Conservation (phyloP, 2,797 vertebrate genomes). For the Peromyscus melanophrys region DNA sequence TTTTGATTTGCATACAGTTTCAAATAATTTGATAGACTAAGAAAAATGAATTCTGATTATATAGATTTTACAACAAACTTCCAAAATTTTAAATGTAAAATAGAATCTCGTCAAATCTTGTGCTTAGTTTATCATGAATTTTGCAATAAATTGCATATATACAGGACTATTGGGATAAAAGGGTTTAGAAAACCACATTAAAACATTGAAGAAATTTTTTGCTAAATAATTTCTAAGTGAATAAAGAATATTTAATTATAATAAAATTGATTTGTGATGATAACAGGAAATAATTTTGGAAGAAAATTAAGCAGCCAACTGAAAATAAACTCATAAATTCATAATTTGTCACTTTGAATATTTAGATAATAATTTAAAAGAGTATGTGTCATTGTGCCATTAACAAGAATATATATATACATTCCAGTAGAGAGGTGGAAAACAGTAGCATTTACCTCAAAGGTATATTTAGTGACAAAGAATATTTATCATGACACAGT, state of each 20-base stretch:
- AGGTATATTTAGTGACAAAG: not conserved
- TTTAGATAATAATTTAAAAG: too few species aligned
- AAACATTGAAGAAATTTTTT: not conserved
- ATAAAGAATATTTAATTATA: too few species aligned
- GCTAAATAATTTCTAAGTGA: not conserved
- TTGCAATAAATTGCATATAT: not conserved
- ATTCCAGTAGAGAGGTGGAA: too few species aligned
- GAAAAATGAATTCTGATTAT: not conserved
- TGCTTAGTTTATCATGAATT: not conserved
- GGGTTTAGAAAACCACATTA: not conserved
- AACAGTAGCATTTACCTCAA: not conserved
- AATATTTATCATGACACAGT: not conserved
- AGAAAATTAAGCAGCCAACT: too few species aligned
- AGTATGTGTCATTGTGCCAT: too few species aligned
- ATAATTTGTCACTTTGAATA: too few species aligned
- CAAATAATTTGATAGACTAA: not conserved
- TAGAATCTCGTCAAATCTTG: not conserved
- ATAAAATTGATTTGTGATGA: too few species aligned
- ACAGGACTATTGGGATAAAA: not conserved
- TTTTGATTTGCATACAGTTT: not conserved
- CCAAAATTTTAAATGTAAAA: not conserved
- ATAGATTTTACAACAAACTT: not conserved
- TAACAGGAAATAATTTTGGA: too few species aligned
- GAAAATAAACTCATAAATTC: too few species aligned
- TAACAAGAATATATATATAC: too few species aligned